Percentiles rank a stretch among this genome's conserved stretches.
These are phyloP conservation scores for Ceraclea dissimilis DNA, from an alignment of 2,888 invertebrate genomes.

Conservation along the genomic window DNA sequence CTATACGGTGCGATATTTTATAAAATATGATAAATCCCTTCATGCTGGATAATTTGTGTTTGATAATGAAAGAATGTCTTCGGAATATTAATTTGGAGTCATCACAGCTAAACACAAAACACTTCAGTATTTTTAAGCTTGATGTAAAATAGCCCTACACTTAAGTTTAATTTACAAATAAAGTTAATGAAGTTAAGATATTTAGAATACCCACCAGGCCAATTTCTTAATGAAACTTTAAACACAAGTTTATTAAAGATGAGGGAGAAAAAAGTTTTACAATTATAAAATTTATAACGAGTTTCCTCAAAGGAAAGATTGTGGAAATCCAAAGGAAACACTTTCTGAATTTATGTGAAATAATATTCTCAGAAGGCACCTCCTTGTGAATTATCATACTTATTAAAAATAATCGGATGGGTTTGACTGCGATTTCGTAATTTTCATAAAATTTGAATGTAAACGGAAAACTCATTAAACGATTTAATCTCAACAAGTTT, in stretches of 20 bases:
- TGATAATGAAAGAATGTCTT: too few relatives aligned
- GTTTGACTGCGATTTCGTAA: too few relatives aligned
- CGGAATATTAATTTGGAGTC: too few relatives aligned
- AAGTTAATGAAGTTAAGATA: slow-evolving; percentile 1
- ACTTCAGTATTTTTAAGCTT: not conserved
- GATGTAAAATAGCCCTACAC: not conserved
- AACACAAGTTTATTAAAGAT: not conserved
- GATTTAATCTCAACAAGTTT: too few relatives aligned
- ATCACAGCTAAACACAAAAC: not conserved
- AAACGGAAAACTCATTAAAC: too few relatives aligned
- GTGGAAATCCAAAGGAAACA: not conserved
- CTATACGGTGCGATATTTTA: too few relatives aligned
- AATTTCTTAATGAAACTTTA: slow-evolving; percentile 2
- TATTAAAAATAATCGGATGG: too few relatives aligned
- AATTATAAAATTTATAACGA: slow-evolving; percentile 1
- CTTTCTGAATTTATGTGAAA: not conserved
- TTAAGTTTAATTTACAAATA: slow-evolving; percentile 2
- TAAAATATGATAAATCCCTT: too few relatives aligned
- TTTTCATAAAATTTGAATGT: too few relatives aligned
- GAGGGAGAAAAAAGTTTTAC: slow-evolving; percentile 2
- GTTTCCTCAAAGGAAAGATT: slow-evolving; percentile 1
- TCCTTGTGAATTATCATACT: too few relatives aligned
- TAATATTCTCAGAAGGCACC: too few relatives aligned
- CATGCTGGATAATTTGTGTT: too few relatives aligned
- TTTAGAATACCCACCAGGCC: slow-evolving; percentile 1